phyloP scores from a whole-genome alignment of 2,888 invertebrate genomes.

The Notocelia uddmanniana region DNA sequence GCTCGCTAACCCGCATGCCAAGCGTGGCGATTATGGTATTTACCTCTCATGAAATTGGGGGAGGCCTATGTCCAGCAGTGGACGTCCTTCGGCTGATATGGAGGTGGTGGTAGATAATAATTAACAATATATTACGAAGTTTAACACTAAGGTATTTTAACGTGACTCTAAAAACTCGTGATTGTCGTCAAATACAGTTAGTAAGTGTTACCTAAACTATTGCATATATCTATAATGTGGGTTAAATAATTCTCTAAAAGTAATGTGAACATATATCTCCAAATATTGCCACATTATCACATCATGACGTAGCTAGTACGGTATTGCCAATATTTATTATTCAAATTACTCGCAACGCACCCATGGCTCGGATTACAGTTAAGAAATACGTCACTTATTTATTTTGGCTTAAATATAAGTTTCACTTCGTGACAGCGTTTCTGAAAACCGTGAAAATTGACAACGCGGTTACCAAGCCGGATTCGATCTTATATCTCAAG shows the following conservation, averaged over 20 bases:
- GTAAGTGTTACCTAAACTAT: slow-evolving; percentile 15
- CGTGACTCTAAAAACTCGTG: slow-evolving; percentile 9
- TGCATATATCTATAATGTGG: slow-evolving; percentile 25
- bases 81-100: too few species aligned
- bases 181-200: slow-evolving; percentile 4
- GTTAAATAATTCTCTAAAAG: slow-evolving; percentile 37
- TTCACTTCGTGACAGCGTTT: slow-evolving; percentile 70
- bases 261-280: slow-evolving; percentile 40
- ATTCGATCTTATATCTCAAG: slow-evolving; percentile 50
- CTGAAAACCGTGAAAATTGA: slow-evolving; percentile 62
- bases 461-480: slow-evolving; percentile 19
- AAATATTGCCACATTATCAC: slow-evolving; percentile 40
- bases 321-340: slow-evolving; percentile 57
- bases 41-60: too few species aligned
- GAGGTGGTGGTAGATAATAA: too few species aligned
- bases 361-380: slow-evolving; percentile 59
- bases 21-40: too few species aligned
- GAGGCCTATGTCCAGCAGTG: too few species aligned
- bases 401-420: slow-evolving; percentile 80
- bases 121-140: too few species aligned
- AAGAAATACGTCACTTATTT: slow-evolving; percentile 77
- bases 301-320: slow-evolving; percentile 38
- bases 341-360: slow-evolving; percentile 60
- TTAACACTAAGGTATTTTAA: not conserved
- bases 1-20: too few species aligned